Percentiles rank a stretch among this genome's conserved stretches.
Evolutionary conservation across 2,113 vertebrate genomes (phyloP).

Genomic region (Cephalopterus ornatus): DNA sequence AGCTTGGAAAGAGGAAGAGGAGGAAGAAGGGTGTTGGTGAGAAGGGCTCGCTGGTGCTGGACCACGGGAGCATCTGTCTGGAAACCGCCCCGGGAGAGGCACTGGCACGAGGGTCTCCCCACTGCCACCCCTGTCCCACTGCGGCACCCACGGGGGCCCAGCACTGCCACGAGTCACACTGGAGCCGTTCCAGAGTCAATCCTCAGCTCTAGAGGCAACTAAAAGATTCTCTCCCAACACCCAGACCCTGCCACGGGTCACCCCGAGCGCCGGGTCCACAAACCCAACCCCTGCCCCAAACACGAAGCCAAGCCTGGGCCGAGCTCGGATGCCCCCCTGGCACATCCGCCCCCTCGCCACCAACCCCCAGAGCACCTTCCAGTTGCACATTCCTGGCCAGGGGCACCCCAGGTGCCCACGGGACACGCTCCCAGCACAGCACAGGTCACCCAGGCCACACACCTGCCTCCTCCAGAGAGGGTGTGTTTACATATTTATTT

Average conservation of each 20-base stretch:
- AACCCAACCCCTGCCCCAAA: neutral
- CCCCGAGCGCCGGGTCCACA: neutral
- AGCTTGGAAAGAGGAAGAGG: neutral
- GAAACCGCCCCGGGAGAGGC: neutral
- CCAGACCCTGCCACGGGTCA: neutral
- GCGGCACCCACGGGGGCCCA: neutral
- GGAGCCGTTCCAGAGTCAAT: neutral
- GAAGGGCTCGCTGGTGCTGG: neutral
- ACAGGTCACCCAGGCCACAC: neutral
- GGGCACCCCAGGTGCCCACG: neutral
- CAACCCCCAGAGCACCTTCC: neutral
- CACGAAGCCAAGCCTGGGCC: accelerated
- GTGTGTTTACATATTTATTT: neutral
- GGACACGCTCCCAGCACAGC: neutral
- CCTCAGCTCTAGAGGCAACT: neutral
- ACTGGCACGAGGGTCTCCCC: neutral
- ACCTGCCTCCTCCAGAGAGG: neutral
- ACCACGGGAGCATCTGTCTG: neutral
- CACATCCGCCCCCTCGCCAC: neutral
- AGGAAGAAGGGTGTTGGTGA: neutral
- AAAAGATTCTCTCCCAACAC: neutral
- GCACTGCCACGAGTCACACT: accelerated
- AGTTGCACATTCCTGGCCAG: neutral
- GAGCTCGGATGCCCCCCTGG: neutral
- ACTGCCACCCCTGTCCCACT: neutral